Percentiles rank a stretch among this genome's conserved stretches.
Conservation (phyloP, 2,888 invertebrate genomes). For the Protonemura montana region DNA sequence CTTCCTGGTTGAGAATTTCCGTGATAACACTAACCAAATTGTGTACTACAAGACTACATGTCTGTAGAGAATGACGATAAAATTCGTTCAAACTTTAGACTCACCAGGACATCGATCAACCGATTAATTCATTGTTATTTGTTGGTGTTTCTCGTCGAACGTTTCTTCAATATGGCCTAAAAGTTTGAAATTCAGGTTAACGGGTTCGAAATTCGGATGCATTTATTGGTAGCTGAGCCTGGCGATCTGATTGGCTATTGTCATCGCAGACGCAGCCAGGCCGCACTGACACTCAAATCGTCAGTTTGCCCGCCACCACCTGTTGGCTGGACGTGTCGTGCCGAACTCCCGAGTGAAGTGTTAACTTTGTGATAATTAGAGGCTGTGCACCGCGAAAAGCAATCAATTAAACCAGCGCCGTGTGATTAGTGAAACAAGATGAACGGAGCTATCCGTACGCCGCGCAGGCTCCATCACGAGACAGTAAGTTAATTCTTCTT, state of each 20-base stretch:
- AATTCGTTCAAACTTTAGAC: too few species aligned
- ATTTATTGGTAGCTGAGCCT: too few species aligned
- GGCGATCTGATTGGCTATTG: background rate
- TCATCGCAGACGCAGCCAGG: background rate
- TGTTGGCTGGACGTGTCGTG: background rate
- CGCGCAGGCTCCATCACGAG: background rate
- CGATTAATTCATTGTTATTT: too few species aligned
- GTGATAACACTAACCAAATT: too few species aligned
- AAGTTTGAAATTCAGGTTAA: too few species aligned
- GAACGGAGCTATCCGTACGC: constrained; percentile 9
- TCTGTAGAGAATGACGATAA: too few species aligned
- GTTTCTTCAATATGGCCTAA: too few species aligned
- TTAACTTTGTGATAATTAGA: background rate
- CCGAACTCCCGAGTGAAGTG: background rate
- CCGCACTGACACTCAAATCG: background rate
- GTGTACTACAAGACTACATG: too few species aligned
- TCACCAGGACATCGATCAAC: too few species aligned
- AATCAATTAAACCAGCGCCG: background rate
- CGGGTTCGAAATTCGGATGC: too few species aligned
- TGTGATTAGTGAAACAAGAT: background rate
- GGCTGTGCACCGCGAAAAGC: background rate
- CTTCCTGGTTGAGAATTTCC: too few species aligned
- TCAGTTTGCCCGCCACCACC: background rate
- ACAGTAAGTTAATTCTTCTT: background rate
- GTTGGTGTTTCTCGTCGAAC: too few species aligned